phyloP scores from a whole-genome alignment of 2,797 vertebrate genomes.

The Peromyscus aztecus region DNA sequence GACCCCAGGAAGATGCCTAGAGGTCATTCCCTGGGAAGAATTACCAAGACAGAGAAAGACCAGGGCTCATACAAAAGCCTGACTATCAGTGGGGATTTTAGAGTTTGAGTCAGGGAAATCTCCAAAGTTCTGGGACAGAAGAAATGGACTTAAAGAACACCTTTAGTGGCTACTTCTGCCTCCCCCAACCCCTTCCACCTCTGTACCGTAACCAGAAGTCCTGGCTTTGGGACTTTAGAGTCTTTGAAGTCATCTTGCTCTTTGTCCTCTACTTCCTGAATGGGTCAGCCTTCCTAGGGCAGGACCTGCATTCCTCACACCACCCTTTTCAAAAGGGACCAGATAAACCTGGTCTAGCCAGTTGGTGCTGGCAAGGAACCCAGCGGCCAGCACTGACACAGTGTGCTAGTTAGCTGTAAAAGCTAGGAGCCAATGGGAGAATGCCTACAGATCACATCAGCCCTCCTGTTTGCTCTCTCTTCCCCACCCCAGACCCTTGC shows the following conservation, averaged over 20 bases:
- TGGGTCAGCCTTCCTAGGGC: background rate
- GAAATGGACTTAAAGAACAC: no score
- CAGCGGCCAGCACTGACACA: background rate
- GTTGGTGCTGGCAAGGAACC: constrained; percentile 28
- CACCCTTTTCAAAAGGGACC: background rate
- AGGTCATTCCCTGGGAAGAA: background rate
- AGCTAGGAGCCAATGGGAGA: background rate
- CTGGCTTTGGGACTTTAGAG: background rate
- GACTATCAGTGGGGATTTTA: background rate
- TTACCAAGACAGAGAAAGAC: background rate
- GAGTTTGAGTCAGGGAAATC: background rate
- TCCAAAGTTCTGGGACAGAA: background rate
- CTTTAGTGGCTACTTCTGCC: no score
- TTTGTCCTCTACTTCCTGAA: constrained; percentile 32
- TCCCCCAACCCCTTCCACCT: background rate
- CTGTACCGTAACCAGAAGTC: background rate
- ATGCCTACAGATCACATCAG: background rate
- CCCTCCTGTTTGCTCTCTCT: background rate
- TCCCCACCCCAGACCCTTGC: background rate
- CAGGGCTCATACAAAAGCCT: background rate
- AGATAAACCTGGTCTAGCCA: constrained; percentile 38
- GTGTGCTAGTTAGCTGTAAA: background rate
- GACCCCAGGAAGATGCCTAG: background rate
- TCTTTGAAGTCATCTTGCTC: constrained; percentile 40
- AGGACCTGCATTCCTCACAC: background rate